Conservation (phyloP, 1,140 invertebrate genomes). For the Aricia agestis region DNA sequence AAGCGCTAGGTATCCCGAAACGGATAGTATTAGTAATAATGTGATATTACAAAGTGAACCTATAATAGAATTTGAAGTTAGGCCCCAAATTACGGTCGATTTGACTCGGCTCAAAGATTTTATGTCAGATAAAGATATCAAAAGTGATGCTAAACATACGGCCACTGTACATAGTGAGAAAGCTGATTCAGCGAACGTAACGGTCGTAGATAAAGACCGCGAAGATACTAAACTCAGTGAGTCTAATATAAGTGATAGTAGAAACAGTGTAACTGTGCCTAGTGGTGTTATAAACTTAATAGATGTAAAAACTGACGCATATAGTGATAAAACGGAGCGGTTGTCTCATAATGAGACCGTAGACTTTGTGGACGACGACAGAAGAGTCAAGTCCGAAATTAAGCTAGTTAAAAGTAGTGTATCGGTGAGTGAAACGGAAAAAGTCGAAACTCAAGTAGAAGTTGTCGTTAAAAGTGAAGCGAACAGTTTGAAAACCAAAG, state of each 20-base stretch:
- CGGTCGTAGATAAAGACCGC: background rate
- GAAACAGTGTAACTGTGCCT: constrained; percentile 22
- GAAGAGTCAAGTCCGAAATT: constrained; percentile 44
- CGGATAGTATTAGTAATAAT: constrained; percentile 15
- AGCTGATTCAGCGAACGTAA: background rate
- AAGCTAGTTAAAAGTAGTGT: constrained; percentile 50
- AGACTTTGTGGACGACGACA: constrained; percentile 32
- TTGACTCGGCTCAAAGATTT: constrained; percentile 8
- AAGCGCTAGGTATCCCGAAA: constrained; percentile 12
- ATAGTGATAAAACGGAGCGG: constrained; percentile 38
- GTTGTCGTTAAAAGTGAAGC: constrained; percentile 42
- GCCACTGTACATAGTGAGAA: constrained; percentile 4
- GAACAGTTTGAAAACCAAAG: constrained; percentile 48
- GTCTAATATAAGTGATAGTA: constrained; percentile 23
- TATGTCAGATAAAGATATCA: constrained; percentile 18
- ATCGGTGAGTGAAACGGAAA: constrained; percentile 40
- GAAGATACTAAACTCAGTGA: constrained; percentile 4
- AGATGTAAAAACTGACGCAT: constrained; percentile 22
- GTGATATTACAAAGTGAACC: constrained; percentile 14
- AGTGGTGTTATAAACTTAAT: constrained; percentile 24
- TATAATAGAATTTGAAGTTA: constrained; percentile 9
- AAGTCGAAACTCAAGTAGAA: constrained; percentile 37
- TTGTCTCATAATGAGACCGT: constrained; percentile 44
- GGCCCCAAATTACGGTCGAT: constrained; percentile 13
- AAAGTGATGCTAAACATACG: constrained; percentile 29